Conservation (phyloP, 2,797 vertebrate genomes). For the Gallinago solitaria region DNA sequence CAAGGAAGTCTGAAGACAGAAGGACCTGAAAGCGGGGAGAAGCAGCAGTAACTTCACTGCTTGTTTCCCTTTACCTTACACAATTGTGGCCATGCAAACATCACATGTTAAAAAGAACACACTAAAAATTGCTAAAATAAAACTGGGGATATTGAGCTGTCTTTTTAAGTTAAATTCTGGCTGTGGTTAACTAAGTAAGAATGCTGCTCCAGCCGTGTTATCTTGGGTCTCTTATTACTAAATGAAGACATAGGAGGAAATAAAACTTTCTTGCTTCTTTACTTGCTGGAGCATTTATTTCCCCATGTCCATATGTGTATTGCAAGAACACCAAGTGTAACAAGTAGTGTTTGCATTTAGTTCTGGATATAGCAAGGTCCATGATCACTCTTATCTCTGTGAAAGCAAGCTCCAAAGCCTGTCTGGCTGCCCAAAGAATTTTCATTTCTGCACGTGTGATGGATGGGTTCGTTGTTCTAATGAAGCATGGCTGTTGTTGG, state of each 20-base stretch:
- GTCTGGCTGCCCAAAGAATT: not conserved
- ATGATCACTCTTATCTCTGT: not conserved
- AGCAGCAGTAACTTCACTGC: not conserved
- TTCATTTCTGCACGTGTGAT: not conserved
- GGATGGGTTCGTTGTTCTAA: not conserved
- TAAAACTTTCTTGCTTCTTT: not conserved
- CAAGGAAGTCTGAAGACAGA: not conserved
- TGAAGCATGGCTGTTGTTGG: conserved; percentile 2
- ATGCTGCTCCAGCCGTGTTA: not conserved
- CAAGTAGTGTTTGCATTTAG: conserved; percentile 7
- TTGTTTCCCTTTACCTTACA: not conserved
- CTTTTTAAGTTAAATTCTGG: not conserved
- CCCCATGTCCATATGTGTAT: not conserved
- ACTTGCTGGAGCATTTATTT: not conserved
- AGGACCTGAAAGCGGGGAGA: not conserved
- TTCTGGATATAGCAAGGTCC: not conserved
- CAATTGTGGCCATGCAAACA: not conserved
- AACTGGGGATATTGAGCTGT: not conserved
- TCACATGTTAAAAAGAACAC: not conserved
- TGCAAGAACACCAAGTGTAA: not conserved
- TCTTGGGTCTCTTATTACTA: not conserved
- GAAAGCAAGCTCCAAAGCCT: not conserved
- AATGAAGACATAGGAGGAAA: not conserved
- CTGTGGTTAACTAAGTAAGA: not conserved
- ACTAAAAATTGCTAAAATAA: not conserved